Percentiles rank a stretch among this genome's conserved stretches.
phyloP scores from a whole-genome alignment of 2,113 vertebrate species.

The Sitta europaea region DNA sequence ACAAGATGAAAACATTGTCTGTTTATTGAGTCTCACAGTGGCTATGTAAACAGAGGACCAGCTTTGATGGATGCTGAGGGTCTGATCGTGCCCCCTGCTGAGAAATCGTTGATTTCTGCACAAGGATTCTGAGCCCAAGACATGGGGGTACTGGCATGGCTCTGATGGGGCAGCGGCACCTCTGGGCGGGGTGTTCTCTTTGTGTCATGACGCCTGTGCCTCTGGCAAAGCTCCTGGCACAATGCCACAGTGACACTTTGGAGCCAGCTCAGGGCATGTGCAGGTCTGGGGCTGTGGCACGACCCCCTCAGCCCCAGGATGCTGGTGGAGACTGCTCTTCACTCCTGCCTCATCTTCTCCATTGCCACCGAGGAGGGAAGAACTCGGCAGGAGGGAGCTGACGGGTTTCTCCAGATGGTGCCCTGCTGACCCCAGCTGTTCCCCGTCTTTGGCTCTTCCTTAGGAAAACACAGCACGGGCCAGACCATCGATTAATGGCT shows the following conservation, averaged over 20 bases:
- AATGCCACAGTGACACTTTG: accelerated
- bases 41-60: neutral
- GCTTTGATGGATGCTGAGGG: neutral
- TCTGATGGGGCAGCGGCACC: neutral
- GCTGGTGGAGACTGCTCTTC: accelerated
- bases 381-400: neutral
- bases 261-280: accelerated
- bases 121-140: neutral
- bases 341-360: neutral
- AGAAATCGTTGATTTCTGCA: neutral
- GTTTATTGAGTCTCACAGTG: neutral
- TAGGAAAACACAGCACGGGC: neutral
- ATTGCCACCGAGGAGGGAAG: neutral
- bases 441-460: constrained; percentile 30
- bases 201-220: neutral
- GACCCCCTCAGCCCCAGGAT: neutral
- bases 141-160: neutral
- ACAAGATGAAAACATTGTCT: neutral
- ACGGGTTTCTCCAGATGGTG: constrained; percentile 45
- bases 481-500: constrained; percentile 44
- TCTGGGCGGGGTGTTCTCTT: too few relatives aligned
- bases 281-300: accelerated
- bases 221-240: neutral
- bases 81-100: neutral
- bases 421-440: constrained; percentile 2